Evolutionary conservation across 1,140 invertebrate species (phyloP), one percentile per base, ranked within the genome.

Genomic region (Colletes gigas): DNA sequence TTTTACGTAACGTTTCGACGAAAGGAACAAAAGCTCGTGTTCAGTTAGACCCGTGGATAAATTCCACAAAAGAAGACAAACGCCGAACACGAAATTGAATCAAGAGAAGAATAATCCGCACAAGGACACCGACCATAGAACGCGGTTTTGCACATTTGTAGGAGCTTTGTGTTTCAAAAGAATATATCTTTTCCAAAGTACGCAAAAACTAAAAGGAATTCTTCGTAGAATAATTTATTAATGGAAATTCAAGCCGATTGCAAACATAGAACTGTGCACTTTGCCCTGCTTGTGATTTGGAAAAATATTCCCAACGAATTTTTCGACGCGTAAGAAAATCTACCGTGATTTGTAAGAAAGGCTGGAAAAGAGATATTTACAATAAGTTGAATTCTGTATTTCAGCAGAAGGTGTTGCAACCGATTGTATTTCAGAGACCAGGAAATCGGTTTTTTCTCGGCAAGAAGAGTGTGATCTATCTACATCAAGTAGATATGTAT

Each of bases 81-180:
- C 65, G 19, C 60, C 17, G 19, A 65, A 39, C n/a, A 41, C 14
- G 21, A 68, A 44, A 60, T 73, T 57, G 72, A 52, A 59, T 73
- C 12, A 62, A 69, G 71, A 59, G 69, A 55, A 21, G 63, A 66
- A 74, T 50, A 55, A 77, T 74, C 73, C 21, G 19, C 5, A n/a
- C 47, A 50, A 65, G 41, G 41, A 71, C 60, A 57, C n/a, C 3
- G 39, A 70, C 50, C 15, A 68, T 52, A n/a, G 71, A 72, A 82
- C 70, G 70, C 74, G 75, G 83, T 54, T 39, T 54, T 81, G 73
- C 57, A 66, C 70, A 39, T 68, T 83, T 55, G 54, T 21, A 39
- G 54, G 57, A 60, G 30, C 12, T 9, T 72, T 17, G 41, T 14
- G 50, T 3, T 41, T 74, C 39, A 12, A 59, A 63, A 65, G 60